Base-by-base conservation (phyloP, 1,140 invertebrate genomes). In the Bombus picipes region DNA sequence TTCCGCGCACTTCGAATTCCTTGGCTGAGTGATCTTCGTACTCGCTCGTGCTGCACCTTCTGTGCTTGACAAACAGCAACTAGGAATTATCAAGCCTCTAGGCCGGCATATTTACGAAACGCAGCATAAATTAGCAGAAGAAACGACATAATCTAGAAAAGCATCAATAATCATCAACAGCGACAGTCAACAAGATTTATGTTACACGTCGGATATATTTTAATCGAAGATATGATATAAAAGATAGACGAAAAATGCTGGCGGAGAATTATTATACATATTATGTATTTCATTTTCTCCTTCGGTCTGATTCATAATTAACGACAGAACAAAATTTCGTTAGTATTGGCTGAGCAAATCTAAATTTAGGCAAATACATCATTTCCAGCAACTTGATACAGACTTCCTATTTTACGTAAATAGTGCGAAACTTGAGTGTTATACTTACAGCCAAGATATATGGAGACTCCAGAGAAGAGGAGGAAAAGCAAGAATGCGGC, bases 361-460 rank as follows among this genome's bases (percentile, higher is more conserved):
- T 22, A 8, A 53, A 53, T 53, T 53, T 53, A 8, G 5, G 0
- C 18, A 53, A 22, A 53, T 18, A 22, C 47, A 22, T 1, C 6
- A 8, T 8, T 53, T 22, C 5, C 47, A 47, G 47, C 5, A 47
- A 18, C 5, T 47, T 2, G 5, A 18, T 18, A 47, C 47, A 0
- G 15, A 28, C 2, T 13, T 39, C 9, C 34, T 59, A 34, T 13
- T 13, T 22, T 15, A 4, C 18, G 34, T 2, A 22, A 37, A 32
- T 57, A 37, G 15, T 4, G 0, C 1, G 32, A 66, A 47, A 22
- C 4, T 22, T 1, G 15, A 13, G 22, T 8, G 59, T 25, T 25
- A 85, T 94, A 98, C 98, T 97, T 96, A 98, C 98, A 98, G 95
- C 97, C 98, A 90, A 98, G 96, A 94, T 98, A 99, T 78, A 98